phyloP scores from a whole-genome alignment of 1,140 invertebrate species.

The Drosophila albomicans region DNA sequence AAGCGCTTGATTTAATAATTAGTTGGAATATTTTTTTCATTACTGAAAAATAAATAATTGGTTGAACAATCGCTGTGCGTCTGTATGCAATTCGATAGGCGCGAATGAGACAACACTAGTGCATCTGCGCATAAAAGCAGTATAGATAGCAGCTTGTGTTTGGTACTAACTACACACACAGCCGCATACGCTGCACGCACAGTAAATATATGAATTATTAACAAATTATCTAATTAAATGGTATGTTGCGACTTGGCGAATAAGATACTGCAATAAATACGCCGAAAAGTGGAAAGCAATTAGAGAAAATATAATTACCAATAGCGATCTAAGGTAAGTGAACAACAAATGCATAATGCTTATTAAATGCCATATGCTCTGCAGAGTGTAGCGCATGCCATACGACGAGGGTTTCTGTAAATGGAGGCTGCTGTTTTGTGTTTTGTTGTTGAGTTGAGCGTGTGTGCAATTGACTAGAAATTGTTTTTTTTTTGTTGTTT shows the following conservation, averaged over 20 bases:
- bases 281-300: neutral
- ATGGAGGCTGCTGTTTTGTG: slow-evolving; percentile 74
- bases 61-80: slow-evolving; percentile 5
- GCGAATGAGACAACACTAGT: slow-evolving; percentile 44
- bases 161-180: neutral
- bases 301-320: neutral
- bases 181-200: slow-evolving; percentile 28
- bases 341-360: neutral
- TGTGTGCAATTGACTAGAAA: slow-evolving; percentile 68
- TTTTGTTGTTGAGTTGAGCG: slow-evolving; percentile 70
- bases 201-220: neutral
- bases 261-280: neutral
- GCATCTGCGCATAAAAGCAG: slow-evolving; percentile 36
- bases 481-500: slow-evolving; percentile 42
- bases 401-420: slow-evolving; percentile 77
- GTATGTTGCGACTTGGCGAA: neutral
- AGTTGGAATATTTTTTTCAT: neutral
- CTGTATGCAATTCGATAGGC: slow-evolving; percentile 22
- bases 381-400: slow-evolving; percentile 38
- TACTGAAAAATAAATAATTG: neutral
- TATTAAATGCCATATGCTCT: neutral
- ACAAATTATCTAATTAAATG: neutral
- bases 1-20: neutral
- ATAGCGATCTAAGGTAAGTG: neutral
- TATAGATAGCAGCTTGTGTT: slow-evolving; percentile 40